A percentile compares a stretch with the other conserved stretches of the same genome.
These are phyloP conservation scores for Choristoneura fumiferana DNA, from an alignment of 1,140 invertebrate species.

Conservation along the genomic window DNA sequence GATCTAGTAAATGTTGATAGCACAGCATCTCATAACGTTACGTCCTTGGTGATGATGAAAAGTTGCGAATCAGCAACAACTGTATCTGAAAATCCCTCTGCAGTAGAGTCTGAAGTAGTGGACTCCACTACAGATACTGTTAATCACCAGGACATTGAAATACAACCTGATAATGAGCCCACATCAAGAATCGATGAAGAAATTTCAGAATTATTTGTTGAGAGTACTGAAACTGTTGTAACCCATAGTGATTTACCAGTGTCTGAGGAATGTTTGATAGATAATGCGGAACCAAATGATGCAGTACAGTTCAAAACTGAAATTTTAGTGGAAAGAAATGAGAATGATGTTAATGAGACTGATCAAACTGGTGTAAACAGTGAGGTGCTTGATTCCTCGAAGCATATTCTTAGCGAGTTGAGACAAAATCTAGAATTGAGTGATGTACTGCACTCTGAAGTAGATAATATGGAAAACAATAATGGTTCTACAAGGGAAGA, in stretches of 20 bases:
- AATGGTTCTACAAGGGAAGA: constrained; percentile 53
- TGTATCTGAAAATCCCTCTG: constrained; percentile 10
- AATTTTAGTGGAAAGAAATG: constrained; percentile 59
- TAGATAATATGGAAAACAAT: constrained; percentile 58
- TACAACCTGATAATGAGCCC: constrained; percentile 1
- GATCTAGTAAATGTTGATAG: constrained; percentile 1
- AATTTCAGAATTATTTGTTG: constrained; percentile 11
- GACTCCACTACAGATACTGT: constrained; percentile 18
- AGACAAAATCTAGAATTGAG: constrained; percentile 62
- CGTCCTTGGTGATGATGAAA: background rate
- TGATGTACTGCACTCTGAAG: constrained; percentile 57
- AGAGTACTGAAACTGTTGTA: background rate
- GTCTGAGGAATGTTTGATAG: constrained; percentile 24
- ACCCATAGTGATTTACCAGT: background rate
- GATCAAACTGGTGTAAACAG: background rate
- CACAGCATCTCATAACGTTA: background rate
- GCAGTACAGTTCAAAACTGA: constrained; percentile 61
- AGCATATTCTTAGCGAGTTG: constrained; percentile 58
- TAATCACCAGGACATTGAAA: constrained; percentile 22
- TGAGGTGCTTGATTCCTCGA: constrained; percentile 35
- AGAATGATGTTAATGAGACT: constrained; percentile 34
- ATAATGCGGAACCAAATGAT: constrained; percentile 37
- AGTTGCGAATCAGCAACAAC: background rate
- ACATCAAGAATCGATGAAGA: constrained; percentile 5
- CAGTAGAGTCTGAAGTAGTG: constrained; percentile 16